Conservation (phyloP, 2,888 invertebrate genomes). For the Eulithis testata region DNA sequence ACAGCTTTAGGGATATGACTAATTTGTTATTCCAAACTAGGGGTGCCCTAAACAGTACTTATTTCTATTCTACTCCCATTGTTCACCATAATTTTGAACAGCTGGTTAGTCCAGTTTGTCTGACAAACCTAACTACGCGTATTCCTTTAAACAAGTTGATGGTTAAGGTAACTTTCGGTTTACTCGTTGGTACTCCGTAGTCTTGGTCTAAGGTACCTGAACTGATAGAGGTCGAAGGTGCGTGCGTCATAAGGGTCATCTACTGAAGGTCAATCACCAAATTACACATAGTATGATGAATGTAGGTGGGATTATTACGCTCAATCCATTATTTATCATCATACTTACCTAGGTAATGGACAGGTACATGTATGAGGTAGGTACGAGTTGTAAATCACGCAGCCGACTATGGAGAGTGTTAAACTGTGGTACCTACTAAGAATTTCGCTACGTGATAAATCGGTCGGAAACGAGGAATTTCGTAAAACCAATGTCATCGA, state of each 20-base stretch:
- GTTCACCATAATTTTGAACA: neutral
- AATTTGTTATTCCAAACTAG: slow-evolving; percentile 9
- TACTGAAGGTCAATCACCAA: neutral
- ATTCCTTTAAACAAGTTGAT: neutral
- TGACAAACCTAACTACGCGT: neutral
- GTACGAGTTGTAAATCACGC: too few species aligned
- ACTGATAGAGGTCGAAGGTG: neutral
- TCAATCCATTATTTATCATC: too few species aligned
- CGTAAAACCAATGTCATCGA: too few species aligned
- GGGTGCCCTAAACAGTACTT: slow-evolving; percentile 1
- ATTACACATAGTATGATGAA: neutral
- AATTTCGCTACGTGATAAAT: too few species aligned
- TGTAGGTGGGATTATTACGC: too few species aligned
- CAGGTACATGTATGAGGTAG: too few species aligned
- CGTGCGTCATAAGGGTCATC: neutral
- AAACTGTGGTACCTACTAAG: too few species aligned
- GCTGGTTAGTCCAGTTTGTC: neutral
- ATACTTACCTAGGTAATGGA: too few species aligned
- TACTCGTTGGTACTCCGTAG: neutral
- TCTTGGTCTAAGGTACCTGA: neutral
- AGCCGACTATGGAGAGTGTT: too few species aligned
- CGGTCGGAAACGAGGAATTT: too few species aligned
- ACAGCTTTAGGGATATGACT: slow-evolving; percentile 8
- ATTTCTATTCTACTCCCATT: neutral
- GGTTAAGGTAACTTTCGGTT: neutral